A percentile compares a stretch with the other conserved stretches of the same genome.
Conservation (phyloP, 2,113 vertebrate genomes). For the Phyllostomus discolor region DNA sequence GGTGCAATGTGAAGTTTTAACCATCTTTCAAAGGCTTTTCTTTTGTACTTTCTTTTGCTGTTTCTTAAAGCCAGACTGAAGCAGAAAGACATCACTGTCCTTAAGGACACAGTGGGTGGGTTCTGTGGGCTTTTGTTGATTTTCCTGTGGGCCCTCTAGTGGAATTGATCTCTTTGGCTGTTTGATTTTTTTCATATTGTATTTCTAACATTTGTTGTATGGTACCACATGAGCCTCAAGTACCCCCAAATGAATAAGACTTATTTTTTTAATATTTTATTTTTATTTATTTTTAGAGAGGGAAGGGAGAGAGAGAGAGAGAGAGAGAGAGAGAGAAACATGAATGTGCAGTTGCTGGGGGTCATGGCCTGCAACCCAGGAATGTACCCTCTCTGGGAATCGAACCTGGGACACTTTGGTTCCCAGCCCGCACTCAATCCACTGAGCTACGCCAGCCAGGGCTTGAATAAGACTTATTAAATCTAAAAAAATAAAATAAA, state of each 20-base stretch:
- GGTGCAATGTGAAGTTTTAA: slow-evolving; percentile 64
- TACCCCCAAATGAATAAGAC: slow-evolving; percentile 70
- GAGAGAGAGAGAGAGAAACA: too few species aligned
- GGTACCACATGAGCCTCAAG: slow-evolving; percentile 71
- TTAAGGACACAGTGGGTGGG: slow-evolving; percentile 38
- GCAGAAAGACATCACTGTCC: slow-evolving; percentile 59
- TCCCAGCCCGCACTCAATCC: too few species aligned
- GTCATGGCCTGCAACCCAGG: too few species aligned
- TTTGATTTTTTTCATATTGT: slow-evolving; percentile 72
- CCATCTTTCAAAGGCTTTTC: slow-evolving; percentile 36
- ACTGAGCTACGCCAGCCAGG: too few species aligned
- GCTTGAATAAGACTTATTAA: slow-evolving; percentile 69
- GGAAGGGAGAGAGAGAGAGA: too few species aligned
- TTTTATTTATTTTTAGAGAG: too few species aligned
- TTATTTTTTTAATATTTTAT: too few species aligned
- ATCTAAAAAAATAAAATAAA: slow-evolving; percentile 11
- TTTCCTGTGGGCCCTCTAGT: slow-evolving; percentile 65
- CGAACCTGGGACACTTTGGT: too few species aligned
- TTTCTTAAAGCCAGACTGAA: slow-evolving; percentile 64
- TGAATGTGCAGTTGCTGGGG: too few species aligned
- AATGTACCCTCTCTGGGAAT: too few species aligned
- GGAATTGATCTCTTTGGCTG: slow-evolving; percentile 70
- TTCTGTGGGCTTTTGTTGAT: slow-evolving; percentile 38
- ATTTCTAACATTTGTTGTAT: slow-evolving; percentile 74
- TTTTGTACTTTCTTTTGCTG: slow-evolving; percentile 53